Conservation (phyloP, 2,113 vertebrate species). For the Bufo bufo region DNA sequence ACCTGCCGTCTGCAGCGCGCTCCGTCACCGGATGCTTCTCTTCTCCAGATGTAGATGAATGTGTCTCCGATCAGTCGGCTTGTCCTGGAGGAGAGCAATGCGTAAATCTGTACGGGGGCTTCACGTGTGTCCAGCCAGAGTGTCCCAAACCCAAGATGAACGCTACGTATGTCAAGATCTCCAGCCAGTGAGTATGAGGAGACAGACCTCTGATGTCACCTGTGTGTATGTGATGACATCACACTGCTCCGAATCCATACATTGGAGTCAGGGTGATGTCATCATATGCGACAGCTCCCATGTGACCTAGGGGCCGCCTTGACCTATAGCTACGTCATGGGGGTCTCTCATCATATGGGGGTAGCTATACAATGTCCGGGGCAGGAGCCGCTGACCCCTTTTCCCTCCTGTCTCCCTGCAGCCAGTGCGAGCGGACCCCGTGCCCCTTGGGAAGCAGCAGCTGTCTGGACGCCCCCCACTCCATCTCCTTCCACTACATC, state of each 20-base stretch:
- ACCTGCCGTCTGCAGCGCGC: neutral
- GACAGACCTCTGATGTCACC: neutral
- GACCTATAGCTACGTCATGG: too few relatives aligned
- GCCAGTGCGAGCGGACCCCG: slow-evolving; percentile 84
- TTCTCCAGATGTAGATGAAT: slow-evolving; percentile 82
- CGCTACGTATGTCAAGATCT: slow-evolving; percentile 83
- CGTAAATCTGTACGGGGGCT: slow-evolving; percentile 82
- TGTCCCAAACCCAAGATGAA: slow-evolving; percentile 76
- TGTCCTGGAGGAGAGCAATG: slow-evolving; percentile 81
- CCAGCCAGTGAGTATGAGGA: slow-evolving; percentile 75
- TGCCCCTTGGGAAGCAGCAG: slow-evolving; percentile 75
- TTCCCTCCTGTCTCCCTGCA: slow-evolving; percentile 62
- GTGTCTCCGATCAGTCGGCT: slow-evolving; percentile 75
- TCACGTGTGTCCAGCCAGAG: slow-evolving; percentile 79
- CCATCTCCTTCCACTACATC: slow-evolving; percentile 85
- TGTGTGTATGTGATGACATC: neutral
- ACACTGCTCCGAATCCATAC: neutral
- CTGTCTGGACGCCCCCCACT: slow-evolving; percentile 76
- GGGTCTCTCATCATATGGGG: too few relatives aligned
- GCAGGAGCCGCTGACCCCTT: neutral
- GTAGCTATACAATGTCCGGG: too few relatives aligned
- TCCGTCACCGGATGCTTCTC: neutral
- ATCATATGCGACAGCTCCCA: neutral
- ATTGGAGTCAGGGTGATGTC: neutral
- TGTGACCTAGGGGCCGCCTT: too few relatives aligned